Percentiles rank a stretch among this genome's conserved stretches.
phyloP scores from a whole-genome alignment of 2,113 vertebrate species.

The Miniopterus natalensis region DNA sequence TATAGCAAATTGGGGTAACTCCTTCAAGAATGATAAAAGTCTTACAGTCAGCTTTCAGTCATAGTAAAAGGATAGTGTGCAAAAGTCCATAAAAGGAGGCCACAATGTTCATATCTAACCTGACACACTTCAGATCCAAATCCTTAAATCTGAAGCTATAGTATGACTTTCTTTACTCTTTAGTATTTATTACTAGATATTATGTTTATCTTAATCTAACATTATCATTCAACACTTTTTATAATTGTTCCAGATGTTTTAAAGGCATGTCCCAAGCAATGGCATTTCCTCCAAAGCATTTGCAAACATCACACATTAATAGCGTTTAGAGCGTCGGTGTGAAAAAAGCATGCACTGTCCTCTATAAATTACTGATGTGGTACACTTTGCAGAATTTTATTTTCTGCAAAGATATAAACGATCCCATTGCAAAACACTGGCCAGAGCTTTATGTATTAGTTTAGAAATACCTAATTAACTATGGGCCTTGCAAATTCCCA shows the following conservation, averaged over 20 bases:
- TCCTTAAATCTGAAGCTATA: background rate
- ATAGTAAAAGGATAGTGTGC: background rate
- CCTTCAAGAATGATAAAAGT: background rate
- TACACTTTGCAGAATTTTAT: conserved; percentile 10
- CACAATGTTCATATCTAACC: background rate
- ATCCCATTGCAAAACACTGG: conserved; percentile 44
- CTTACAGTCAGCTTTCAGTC: background rate
- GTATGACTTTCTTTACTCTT: background rate
- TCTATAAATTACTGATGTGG: background rate
- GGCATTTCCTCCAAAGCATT: conserved; percentile 2
- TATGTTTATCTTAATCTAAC: background rate
- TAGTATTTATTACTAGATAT: background rate
- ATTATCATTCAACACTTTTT: background rate
- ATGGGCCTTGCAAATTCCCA: conserved; percentile 62
- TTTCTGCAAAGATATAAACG: conserved; percentile 55
- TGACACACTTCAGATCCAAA: background rate
- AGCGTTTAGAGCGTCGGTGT: background rate
- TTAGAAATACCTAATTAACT: conserved; percentile 74
- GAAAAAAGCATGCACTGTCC: background rate
- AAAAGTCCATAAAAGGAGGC: background rate
- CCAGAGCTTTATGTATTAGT: conserved; percentile 30
- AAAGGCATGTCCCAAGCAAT: background rate
- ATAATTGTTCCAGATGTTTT: background rate
- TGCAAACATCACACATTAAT: background rate
- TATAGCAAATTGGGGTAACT: background rate